Base-by-base conservation (phyloP, 2,113 vertebrate species). In the Chitala chitala region DNA sequence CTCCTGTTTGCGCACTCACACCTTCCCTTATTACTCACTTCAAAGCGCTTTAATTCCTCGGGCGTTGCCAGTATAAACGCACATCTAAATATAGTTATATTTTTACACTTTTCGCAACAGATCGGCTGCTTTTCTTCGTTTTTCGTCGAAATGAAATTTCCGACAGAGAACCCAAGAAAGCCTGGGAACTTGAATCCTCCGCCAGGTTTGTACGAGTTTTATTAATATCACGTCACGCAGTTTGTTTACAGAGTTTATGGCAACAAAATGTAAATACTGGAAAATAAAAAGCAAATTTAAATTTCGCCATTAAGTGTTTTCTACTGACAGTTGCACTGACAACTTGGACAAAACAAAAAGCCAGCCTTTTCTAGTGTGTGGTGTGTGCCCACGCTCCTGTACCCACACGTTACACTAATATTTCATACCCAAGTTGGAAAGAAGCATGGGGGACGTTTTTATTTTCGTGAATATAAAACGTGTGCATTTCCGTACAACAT, bases 141-240 rank as follows among this genome's bases (percentile, higher is more conserved):
- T 33, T 20, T 88, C 88, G 87, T 81, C 92, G 89, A 90, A 79
- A 99, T 99, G 97, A 99, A 98, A 98, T 99, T 98, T 92, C 96
- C 96, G 91, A 91, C 96, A 80, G 96, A 99, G 89, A 94, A 86
- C 85, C 95, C 92, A 82, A 93, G 93, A 81, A 99, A 99, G 90
- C 94, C 98, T 90, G 95, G 98, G 86, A 98, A 97, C 90, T 98
- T 95, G 95, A 94, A 97, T 85, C 94, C 93, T 10, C 91, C 95
- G 87, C 91, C 96, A 98, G 97, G 97, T 99, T 86, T 85, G 95
- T 97, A 85, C 6, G 77, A 69, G 70, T 55, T 26, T 31, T 61
- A 24, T 78, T 53, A 44, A 65, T 40, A 31, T 50, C 3, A 51
- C 58, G 12, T 15, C 2, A 73, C 29, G 10, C 58, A 51, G 72